These are phyloP conservation scores for Ciconia boyciana DNA, from an alignment of 2,113 vertebrate genomes.

Conservation along the genomic window DNA sequence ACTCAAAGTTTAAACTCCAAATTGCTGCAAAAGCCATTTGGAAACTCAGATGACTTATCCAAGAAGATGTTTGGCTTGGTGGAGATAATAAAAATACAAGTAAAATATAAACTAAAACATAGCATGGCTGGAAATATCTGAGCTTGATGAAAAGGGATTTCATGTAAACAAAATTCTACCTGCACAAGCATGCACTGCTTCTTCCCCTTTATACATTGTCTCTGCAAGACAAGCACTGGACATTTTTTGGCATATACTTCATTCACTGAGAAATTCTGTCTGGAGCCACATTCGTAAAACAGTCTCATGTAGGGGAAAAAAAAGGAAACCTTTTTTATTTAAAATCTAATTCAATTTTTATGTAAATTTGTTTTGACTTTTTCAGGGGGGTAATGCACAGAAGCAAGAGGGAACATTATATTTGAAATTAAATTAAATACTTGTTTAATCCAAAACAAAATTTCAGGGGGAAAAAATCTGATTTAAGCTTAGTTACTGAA, in stretches of 20 bases:
- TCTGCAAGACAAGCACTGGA: not conserved
- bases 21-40: constrained; percentile 21
- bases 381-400: not conserved
- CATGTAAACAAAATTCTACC: not conserved
- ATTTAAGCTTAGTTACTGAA: not conserved
- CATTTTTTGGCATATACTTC: not conserved
- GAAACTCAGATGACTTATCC: not conserved
- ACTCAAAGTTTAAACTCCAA: not conserved
- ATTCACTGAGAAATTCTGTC: not conserved
- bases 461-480: not conserved
- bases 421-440: not conserved
- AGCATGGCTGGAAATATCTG: not conserved
- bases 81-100: constrained; percentile 4
- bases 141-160: not conserved
- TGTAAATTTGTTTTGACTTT: not conserved
- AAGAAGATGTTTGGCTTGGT: not conserved
- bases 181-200: not conserved
- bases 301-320: not conserved
- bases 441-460: not conserved
- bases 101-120: not conserved
- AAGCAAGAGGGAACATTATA: not conserved
- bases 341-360: not conserved
- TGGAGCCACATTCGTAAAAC: not conserved
- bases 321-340: not conserved
- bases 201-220: not conserved